Evolutionary conservation across 2,888 invertebrate species (phyloP).

Genomic region (Sphecodes monilicornis): DNA sequence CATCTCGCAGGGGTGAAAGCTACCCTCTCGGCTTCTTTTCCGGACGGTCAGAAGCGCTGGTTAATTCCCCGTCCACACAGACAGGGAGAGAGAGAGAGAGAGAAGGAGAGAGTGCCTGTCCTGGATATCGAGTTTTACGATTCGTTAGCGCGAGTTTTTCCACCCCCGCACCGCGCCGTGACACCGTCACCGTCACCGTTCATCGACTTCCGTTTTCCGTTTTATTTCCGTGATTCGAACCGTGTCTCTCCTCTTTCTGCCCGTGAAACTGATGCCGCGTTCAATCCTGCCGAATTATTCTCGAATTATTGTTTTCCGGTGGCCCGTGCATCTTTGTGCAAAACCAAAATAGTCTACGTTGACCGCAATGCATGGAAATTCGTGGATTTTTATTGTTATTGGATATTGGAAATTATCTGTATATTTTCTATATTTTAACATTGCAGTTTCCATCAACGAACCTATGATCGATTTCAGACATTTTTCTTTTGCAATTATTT

Average conservation of each 20-base stretch:
- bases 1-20: constrained; percentile 11
- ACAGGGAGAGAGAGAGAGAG: not conserved
- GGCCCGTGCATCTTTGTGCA: not conserved
- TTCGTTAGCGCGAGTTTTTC: constrained; percentile 37
- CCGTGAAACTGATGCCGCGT: not conserved
- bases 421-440: not conserved
- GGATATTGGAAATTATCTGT: too few relatives aligned
- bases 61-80: constrained; percentile 39
- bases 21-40: not conserved
- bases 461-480: too few relatives aligned
- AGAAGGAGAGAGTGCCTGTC: not conserved
- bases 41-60: constrained; percentile 20
- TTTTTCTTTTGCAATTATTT: too few relatives aligned
- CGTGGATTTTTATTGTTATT: too few relatives aligned
- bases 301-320: not conserved
- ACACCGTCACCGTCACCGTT: constrained; percentile 14
- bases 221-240: not conserved
- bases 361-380: too few relatives aligned
- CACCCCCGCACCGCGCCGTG: not conserved
- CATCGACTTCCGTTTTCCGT: constrained; percentile 16
- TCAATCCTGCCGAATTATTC: not conserved
- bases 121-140: constrained; percentile 42
- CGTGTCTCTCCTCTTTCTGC: not conserved
- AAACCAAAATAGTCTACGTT: not conserved
- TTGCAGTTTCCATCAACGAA: too few relatives aligned